phyloP scores from a whole-genome alignment of 1,140 invertebrate genomes.

The Rhagoletis pomonella region DNA sequence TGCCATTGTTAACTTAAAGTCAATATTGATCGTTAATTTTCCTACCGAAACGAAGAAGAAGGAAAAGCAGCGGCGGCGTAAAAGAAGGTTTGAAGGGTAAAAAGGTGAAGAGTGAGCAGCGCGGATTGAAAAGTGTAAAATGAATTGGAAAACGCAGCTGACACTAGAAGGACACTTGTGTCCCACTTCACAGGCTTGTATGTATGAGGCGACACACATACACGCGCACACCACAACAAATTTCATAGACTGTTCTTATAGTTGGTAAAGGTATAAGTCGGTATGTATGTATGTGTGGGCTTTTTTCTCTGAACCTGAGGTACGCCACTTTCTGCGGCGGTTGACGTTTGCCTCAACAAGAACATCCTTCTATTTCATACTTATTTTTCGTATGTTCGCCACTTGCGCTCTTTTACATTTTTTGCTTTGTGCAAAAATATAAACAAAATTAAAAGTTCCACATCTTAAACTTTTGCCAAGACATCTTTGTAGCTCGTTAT shows the following conservation, averaged over 20 bases:
- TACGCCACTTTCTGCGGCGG: not conserved
- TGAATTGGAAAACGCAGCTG: conserved; percentile 40
- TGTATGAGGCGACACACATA: not conserved
- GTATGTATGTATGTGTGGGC: not conserved
- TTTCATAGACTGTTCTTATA: not conserved
- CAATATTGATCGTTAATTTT: conserved; percentile 54
- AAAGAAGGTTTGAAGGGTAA: not conserved
- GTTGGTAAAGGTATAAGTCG: not conserved
- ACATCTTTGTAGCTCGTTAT: conserved; percentile 57
- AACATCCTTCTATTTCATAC: not conserved
- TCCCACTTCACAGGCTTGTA: not conserved
- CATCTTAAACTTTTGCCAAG: conserved; percentile 56
- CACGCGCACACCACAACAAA: not conserved
- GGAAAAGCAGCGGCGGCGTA: not conserved
- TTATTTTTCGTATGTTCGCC: not conserved
- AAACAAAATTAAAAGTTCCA: conserved; percentile 59
- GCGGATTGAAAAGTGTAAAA: not conserved
- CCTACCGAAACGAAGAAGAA: not conserved
- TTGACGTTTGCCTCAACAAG: not conserved
- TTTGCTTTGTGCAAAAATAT: conserved; percentile 36
- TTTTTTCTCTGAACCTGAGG: not conserved
- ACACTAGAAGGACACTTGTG: conserved; percentile 55
- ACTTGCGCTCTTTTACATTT: not conserved
- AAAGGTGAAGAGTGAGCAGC: not conserved
- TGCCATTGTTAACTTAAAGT: conserved; percentile 53